Evolutionary conservation across 2,888 invertebrate species (phyloP), one percentile per base, ranked within the genome.

Genomic region (Mamestra brassicae): DNA sequence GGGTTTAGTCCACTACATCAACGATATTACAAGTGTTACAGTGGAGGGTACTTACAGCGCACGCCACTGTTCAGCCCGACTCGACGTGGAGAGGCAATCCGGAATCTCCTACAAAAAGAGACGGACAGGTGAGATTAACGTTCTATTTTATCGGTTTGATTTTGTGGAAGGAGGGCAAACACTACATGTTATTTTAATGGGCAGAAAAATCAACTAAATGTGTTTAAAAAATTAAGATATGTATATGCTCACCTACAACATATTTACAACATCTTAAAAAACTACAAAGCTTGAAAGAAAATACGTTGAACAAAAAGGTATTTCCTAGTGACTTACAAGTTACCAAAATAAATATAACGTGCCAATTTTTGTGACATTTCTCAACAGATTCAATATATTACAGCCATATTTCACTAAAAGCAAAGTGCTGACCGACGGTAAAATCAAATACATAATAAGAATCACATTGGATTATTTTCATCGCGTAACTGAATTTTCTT

Each of bases 11-110:
- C 89, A 85, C 89, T 90, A 85, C 82, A 89, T 90, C 90, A 89
- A 88, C 85, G 83, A 87, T 88, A 92, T 91, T 92, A 91, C 88
- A 85, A 87, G 87, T 91, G 89, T 84, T 88, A 86, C 85, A 83
- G 83, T 86, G 85, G 78, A 91, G 90, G 85, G 88, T 90, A 67
- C 91, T 92, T 76, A 88, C 17, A 17, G 52, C 52, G 7, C 15
- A 17, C 82, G 86, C 85, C 85, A 76, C 84, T 83, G 81, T 80
- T 77, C 82, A 74, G 83, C 74, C 76, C 74, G 71, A 85, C 89
- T 87, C 85, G 93, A 91, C 94, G 84, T 92, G 85, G 85, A 95
- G 92, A 89, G 90, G 89, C 93, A 94, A 94, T 95, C 71, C 86
- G 81, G 84, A 83, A 83, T 72, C 87, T 79, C 74, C 87, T 88